phyloP scores from a whole-genome alignment of 2,797 vertebrate genomes.

The Gymnothorax javanicus region DNA sequence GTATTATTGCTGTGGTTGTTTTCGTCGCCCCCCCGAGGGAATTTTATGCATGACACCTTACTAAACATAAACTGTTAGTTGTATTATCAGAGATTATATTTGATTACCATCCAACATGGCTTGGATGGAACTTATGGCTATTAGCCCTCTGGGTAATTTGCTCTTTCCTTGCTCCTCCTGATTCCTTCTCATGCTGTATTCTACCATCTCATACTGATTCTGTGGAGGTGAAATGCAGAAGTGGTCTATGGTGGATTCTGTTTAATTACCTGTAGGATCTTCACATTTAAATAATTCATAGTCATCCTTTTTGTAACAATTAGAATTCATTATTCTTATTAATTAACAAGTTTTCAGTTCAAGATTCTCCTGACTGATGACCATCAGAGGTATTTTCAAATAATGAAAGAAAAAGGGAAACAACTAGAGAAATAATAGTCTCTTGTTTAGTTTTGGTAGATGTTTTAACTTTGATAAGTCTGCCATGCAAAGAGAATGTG shows the following conservation, averaged over 20 bases:
- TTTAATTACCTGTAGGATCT: not conserved
- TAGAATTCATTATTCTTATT: too few relatives aligned
- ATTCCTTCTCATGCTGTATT: not conserved
- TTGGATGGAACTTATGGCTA: not conserved
- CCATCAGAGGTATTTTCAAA: too few relatives aligned
- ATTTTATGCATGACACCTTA: not conserved
- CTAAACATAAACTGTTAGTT: not conserved
- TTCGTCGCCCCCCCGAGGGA: not conserved
- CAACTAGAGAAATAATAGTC: not conserved
- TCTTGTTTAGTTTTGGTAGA: not conserved
- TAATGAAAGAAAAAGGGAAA: too few relatives aligned
- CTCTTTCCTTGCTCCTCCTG: not conserved
- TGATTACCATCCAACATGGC: not conserved
- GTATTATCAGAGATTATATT: not conserved
- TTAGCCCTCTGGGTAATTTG: not conserved
- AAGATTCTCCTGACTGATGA: too few relatives aligned
- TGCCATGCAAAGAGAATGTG: not conserved
- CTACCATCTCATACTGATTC: not conserved
- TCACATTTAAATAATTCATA: not conserved
- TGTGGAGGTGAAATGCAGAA: not conserved
- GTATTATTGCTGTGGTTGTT: not conserved
- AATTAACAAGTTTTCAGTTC: too few relatives aligned
- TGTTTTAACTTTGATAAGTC: not conserved
- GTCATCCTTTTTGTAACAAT: too few relatives aligned
- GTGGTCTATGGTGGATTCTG: not conserved